Base-by-base conservation (phyloP, 2,888 invertebrate genomes). In the Drosophila heteroneura region DNA sequence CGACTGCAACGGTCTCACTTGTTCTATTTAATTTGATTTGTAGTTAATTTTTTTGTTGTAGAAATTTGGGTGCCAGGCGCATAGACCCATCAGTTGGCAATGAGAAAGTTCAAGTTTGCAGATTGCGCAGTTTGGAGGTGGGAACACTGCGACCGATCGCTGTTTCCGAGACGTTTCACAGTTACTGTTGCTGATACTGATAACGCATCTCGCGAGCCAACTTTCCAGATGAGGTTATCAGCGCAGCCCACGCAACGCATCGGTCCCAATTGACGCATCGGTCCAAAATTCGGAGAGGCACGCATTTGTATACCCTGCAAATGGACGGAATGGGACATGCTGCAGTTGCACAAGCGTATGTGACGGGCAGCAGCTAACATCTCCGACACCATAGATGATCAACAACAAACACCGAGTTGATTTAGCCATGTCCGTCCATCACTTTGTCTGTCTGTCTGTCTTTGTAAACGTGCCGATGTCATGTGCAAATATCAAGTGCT, bases 201-300 rank as follows among this genome's bases (percentile, higher is more conserved):
- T 35, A 9, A 5, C 22, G 22, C 19, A 26, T 39, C 26, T 10
- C 2, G 10, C 35, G 22, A 26, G 10, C 7, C 32, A 51, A 26
- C n/a, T n/a, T 28, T 54, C 41, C 26, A 74, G 68, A 44, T 74
- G 44, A 56, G 26, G 41, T 49, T 61, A 66, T 74, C 61, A 49
- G 52, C 47, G 44, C 35, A 39, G 41, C 37, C 70, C 70, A 32
- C 56, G 30, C 71, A 49, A 30, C 35, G 3, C 22, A 35, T 47
- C 9, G 7, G 14, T 16, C 7, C 22, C 16, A 22, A 26, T 47
- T 47, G 47, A 22, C 16, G 22, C 47, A 47, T 47, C 4, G 16
- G 47, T 22, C 22, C 22, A 47, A 9, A 22, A 47, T 47, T 26
- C 22, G 16, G 5, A 16, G 47, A 9, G 47, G 26, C 47, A 16